phyloP scores from a whole-genome alignment of 2,888 invertebrate genomes.

The Cephus sareptanus region DNA sequence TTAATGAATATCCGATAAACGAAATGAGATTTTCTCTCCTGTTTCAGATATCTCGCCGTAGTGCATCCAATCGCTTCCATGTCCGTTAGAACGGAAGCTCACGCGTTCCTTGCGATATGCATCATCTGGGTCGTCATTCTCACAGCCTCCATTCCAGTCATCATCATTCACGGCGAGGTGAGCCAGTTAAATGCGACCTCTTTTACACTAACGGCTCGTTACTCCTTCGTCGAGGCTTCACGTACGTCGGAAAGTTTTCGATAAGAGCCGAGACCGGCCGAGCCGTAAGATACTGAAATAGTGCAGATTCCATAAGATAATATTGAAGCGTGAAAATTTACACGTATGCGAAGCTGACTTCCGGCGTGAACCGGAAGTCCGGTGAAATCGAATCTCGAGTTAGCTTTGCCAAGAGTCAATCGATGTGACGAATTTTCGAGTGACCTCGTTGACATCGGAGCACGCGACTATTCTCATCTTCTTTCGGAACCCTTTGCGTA shows the following conservation, averaged over 20 bases:
- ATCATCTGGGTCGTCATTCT: slow-evolving; percentile 86
- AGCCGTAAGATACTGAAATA: neutral
- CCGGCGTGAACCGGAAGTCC: too few species aligned
- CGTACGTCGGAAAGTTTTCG: neutral
- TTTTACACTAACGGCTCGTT: neutral
- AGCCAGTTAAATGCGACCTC: slow-evolving; percentile 66
- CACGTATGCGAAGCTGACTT: neutral
- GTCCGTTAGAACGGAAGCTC: slow-evolving; percentile 84
- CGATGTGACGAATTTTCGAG: neutral
- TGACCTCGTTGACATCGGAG: too few species aligned
- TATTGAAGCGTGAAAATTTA: neutral
- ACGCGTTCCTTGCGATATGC: slow-evolving; percentile 82
- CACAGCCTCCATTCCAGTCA: slow-evolving; percentile 81
- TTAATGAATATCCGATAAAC: slow-evolving; percentile 3
- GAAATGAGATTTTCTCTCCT: neutral
- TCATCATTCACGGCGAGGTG: slow-evolving; percentile 81
- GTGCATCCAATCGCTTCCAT: slow-evolving; percentile 92
- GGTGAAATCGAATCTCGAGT: neutral
- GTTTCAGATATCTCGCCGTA: slow-evolving; percentile 82
- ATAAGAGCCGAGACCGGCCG: neutral
- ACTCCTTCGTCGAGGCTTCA: neutral
- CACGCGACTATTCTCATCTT: too few species aligned
- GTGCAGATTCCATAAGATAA: neutral
- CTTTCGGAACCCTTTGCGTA: too few species aligned
- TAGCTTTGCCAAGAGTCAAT: neutral